Percentiles rank a stretch among this genome's conserved stretches.
These are phyloP conservation scores for Epirrhoe alternata DNA, from an alignment of 2,888 invertebrate species.

Conservation along the genomic window DNA sequence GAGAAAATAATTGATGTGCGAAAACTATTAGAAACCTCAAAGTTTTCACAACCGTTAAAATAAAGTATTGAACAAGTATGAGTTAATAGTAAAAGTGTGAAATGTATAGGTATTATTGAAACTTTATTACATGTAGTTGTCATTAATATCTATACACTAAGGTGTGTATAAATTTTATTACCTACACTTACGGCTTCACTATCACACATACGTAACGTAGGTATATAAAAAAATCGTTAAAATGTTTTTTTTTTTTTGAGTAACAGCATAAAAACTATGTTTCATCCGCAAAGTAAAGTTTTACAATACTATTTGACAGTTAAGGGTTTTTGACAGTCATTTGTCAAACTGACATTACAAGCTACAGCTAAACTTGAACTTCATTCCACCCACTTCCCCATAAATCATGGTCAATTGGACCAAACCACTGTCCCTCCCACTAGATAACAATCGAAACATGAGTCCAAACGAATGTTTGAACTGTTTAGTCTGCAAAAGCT, in stretches of 20 bases:
- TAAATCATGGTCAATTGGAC: constrained; percentile 29
- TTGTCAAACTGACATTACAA: not conserved
- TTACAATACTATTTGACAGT: not conserved
- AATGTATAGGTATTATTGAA: constrained; percentile 1
- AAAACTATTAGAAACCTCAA: not conserved
- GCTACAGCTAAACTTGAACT: constrained; percentile 7
- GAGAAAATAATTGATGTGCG: not conserved
- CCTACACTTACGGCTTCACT: not conserved
- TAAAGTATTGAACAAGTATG: not conserved
- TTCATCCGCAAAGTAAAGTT: too few relatives aligned
- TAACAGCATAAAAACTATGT: too few relatives aligned
- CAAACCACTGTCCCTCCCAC: constrained; percentile 25
- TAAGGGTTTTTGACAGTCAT: not conserved
- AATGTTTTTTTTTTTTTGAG: too few relatives aligned
- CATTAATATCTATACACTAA: not conserved
- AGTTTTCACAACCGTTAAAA: not conserved
- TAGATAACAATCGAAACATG: constrained; percentile 23
- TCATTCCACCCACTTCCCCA: constrained; percentile 20
- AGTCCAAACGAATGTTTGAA: constrained; percentile 4
- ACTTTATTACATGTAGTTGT: not conserved
- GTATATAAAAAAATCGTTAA: too few relatives aligned
- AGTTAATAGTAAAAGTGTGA: not conserved
- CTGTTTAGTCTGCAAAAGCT: constrained; percentile 22
- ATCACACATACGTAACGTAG: too few relatives aligned
- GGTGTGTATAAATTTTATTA: not conserved